phyloP scores from a whole-genome alignment of 2,113 vertebrate genomes.

The Pyrgilauda ruficollis region DNA sequence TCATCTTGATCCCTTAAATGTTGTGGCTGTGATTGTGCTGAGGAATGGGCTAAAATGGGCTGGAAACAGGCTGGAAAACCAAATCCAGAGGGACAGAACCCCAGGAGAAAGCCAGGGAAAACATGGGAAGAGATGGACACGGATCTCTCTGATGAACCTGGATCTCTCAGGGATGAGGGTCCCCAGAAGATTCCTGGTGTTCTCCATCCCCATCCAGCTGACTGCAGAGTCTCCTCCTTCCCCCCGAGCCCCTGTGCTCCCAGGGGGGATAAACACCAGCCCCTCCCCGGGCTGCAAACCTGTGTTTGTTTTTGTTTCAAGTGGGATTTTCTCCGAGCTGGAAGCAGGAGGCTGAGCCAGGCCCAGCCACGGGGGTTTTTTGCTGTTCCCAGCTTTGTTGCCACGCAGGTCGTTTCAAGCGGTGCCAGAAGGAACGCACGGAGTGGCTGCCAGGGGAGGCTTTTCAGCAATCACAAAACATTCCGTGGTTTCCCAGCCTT shows the following conservation, averaged over 20 bases:
- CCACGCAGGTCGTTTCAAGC: background rate
- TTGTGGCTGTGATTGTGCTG: no score
- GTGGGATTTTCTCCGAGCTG: background rate
- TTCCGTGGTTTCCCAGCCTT: rapidly evolving
- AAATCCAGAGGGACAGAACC: no score
- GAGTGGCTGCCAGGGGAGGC: background rate
- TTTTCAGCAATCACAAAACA: rapidly evolving
- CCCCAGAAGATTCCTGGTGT: rapidly evolving
- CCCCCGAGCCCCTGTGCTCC: rapidly evolving
- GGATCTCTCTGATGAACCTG: background rate
- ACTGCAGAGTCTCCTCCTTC: background rate
- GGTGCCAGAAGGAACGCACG: background rate
- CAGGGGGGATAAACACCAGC: background rate
- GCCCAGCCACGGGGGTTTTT: background rate
- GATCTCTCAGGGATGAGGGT: background rate
- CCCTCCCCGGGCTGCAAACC: background rate
- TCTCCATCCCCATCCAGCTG: background rate
- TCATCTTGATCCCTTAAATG: no score
- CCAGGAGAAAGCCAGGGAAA: no score
- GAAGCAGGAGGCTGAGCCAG: background rate
- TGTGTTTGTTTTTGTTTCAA: background rate
- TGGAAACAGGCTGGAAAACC: no score
- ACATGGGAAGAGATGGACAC: background rate
- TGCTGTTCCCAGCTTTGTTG: background rate
- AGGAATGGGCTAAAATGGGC: no score